Percentiles rank a stretch among this genome's conserved stretches.
These are phyloP conservation scores for Sesia apiformis DNA, from an alignment of 2,888 invertebrate species.

Conservation along the genomic window DNA sequence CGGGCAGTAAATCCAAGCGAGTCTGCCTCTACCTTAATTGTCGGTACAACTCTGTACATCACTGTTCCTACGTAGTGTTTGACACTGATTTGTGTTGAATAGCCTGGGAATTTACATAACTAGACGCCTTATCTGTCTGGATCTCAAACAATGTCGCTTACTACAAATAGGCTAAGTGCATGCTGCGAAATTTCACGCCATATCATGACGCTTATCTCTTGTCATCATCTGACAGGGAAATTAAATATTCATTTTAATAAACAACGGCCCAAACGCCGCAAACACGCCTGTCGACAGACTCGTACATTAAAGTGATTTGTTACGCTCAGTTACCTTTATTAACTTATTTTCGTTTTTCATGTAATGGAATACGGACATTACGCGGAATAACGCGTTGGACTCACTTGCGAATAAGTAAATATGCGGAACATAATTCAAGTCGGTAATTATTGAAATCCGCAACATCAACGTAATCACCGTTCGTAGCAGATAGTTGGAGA, in stretches of 20 bases:
- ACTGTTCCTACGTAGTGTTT: slow-evolving; percentile 12
- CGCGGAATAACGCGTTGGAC: not conserved
- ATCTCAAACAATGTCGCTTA: not conserved
- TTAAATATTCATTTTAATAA: slow-evolving; percentile 62
- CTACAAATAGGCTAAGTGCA: not conserved
- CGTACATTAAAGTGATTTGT: slow-evolving; percentile 16
- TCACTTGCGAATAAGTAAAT: not conserved
- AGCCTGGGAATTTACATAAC: slow-evolving; percentile 5
- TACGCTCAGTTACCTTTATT: slow-evolving; percentile 32
- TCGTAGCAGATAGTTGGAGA: slow-evolving; percentile 34
- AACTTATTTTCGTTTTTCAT: slow-evolving; percentile 33
- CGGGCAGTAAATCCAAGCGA: slow-evolving; percentile 46
- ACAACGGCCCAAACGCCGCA: slow-evolving; percentile 33
- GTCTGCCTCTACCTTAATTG: slow-evolving; percentile 51
- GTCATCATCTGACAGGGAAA: slow-evolving; percentile 38
- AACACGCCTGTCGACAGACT: slow-evolving; percentile 27
- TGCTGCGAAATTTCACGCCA: not conserved
- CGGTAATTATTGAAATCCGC: slow-evolving; percentile 45
- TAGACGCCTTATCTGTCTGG: not conserved
- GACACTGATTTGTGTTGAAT: slow-evolving; percentile 31
- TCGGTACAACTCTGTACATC: slow-evolving; percentile 17
- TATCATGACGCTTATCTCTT: not conserved
- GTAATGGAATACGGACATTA: slow-evolving; percentile 30
- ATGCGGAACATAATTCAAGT: slow-evolving; percentile 8
- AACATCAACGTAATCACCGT: slow-evolving; percentile 45